A percentile compares a stretch with the other conserved stretches of the same genome.
phyloP scores from a whole-genome alignment of 2,113 vertebrate species.

The Mirza zaza region DNA sequence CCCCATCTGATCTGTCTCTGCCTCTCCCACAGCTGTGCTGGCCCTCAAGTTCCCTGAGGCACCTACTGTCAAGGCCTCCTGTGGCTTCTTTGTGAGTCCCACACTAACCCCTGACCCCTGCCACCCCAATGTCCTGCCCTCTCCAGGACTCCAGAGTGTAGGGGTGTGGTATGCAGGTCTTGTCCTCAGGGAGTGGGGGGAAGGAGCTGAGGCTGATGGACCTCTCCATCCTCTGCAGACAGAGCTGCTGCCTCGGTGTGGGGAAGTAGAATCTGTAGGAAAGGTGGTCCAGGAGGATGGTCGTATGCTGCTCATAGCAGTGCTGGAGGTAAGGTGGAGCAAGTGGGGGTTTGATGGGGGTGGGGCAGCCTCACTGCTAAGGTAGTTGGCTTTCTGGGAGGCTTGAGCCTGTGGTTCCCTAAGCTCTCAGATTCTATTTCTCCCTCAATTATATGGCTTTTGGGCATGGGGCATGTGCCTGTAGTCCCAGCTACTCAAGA shows the following conservation, averaged over 20 bases:
- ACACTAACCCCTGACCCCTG: not conserved
- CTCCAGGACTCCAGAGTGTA: conserved; percentile 14
- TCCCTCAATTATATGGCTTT: not conserved
- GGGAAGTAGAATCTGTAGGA: conserved; percentile 92
- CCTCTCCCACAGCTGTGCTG: conserved; percentile 90
- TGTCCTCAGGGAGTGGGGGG: not conserved
- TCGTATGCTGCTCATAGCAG: conserved; percentile 92
- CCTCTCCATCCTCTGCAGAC: conserved; percentile 86
- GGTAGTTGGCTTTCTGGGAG: not conserved
- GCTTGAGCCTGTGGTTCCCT: not conserved
- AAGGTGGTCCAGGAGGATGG: conserved; percentile 94
- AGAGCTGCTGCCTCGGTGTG: conserved; percentile 94
- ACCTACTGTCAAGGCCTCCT: conserved; percentile 97
- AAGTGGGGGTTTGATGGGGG: not conserved
- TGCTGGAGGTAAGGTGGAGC: conserved; percentile 91
- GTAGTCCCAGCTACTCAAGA: too few species aligned
- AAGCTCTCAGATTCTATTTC: conserved; percentile 13
- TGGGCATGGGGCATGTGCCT: too few species aligned
- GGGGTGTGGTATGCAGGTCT: not conserved
- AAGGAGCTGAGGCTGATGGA: conserved; percentile 15
- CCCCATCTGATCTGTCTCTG: conserved; percentile 56
- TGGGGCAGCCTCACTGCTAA: not conserved
- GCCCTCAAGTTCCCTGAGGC: conserved; percentile 98
- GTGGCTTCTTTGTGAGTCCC: conserved; percentile 96
- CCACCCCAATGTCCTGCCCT: not conserved